Base-by-base conservation (phyloP, 2,113 vertebrate genomes). In the Rhagologus leucostigma region DNA sequence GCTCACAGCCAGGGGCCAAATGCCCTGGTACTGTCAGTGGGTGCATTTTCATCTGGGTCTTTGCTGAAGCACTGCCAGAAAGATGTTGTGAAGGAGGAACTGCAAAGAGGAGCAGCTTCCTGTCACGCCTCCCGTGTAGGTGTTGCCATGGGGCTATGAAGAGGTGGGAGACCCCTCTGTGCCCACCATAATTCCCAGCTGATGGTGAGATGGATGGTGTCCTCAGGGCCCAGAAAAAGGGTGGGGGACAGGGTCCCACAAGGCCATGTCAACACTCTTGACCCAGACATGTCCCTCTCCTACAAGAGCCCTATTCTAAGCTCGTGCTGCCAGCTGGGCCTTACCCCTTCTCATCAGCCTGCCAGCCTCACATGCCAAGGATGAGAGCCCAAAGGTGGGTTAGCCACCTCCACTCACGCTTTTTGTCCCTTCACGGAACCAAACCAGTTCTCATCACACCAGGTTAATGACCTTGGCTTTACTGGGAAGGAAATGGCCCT, bases 51-150 rank as follows among this genome's bases (percentile, higher is more conserved):
- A 23, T 23, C 59, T 46, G 60, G 8, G 50, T 24, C 46, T 73
- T 69, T 37, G 23, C 24, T 30, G 5, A 68, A 63, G 23, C 19
- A 56, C n/a, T n/a, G 79, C 39, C 55, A 74, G 71, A 78, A 85
- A 49, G 35, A 16, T 9, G 2, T 35, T 55, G 22, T 35, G 53
- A 67, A 84, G 44, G 21, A 60, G 17, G 6, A 94, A 14, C 23
- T 90, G 53, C 29, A 13, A 53, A 63, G 46, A 67, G 62, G 19
- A 62, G 10, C 35, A 65, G 29, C 5, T 65, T 11, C 21, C 57
- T 55, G 7, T 14, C 19, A 4, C 0, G 0, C 29, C 29, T 80
- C 24, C 37, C 2, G 1, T 26, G 33, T 16, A 60, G 39, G 32
- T n/a, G 47, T 30, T 75, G 44, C 64, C 26, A 4, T 5, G 11